Evolutionary conservation across 2,797 vertebrate species (phyloP).

Genomic region (Acanthurus tractus): DNA sequence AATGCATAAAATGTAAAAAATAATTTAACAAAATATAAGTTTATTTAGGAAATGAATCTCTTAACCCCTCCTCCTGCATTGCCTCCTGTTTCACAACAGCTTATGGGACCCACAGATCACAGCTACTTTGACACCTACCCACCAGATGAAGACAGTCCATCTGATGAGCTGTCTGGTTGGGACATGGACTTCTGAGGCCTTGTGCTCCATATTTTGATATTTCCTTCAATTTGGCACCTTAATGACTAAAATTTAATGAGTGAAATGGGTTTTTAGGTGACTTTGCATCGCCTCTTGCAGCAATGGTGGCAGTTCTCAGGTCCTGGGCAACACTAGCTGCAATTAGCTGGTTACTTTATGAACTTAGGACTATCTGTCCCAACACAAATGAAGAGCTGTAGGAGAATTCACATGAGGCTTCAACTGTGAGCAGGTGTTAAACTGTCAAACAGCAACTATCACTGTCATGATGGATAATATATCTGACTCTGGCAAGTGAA

Average conservation of each 20-base stretch:
- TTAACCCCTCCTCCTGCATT: not conserved
- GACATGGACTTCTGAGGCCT: slow-evolving; percentile 92
- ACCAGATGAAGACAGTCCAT: slow-evolving; percentile 90
- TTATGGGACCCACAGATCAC: slow-evolving; percentile 92
- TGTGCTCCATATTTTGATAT: not conserved
- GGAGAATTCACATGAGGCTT: not conserved
- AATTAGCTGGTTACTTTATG: too few relatives aligned
- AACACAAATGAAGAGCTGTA: not conserved
- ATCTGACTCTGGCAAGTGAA: not conserved
- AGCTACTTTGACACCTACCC: slow-evolving; percentile 95
- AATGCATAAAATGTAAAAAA: not conserved
- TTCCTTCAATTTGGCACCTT: not conserved
- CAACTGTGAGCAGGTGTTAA: slow-evolving; percentile 4
- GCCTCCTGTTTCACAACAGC: slow-evolving; percentile 71
- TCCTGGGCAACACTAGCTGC: not conserved
- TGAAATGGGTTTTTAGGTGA: not conserved
- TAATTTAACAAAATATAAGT: too few relatives aligned
- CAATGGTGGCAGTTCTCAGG: slow-evolving; percentile 4
- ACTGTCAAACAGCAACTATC: not conserved
- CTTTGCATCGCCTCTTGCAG: not conserved
- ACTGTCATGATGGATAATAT: not conserved
- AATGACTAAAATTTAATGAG: not conserved
- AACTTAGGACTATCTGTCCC: not conserved
- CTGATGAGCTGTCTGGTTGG: slow-evolving; percentile 95
- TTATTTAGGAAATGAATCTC: not conserved